phyloP scores from a whole-genome alignment of 2,888 invertebrate species.

The Heteromyza rotundicornis region DNA sequence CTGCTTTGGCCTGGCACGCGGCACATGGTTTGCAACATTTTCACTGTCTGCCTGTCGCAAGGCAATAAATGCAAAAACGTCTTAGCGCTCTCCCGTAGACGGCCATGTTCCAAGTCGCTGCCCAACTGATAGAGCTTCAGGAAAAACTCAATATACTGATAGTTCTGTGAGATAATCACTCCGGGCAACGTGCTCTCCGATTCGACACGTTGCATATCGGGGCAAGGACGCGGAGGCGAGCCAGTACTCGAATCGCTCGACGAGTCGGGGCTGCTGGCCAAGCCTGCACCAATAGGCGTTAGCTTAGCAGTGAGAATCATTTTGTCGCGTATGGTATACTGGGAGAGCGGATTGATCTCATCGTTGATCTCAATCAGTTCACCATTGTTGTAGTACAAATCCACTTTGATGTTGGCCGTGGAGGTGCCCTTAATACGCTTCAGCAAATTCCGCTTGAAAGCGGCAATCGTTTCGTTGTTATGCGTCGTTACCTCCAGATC shows the following conservation, averaged over 20 bases:
- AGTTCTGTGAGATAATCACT: slow-evolving; percentile 86
- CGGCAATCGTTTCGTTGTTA: slow-evolving; percentile 90
- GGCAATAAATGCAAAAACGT: slow-evolving; percentile 58
- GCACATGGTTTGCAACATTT: slow-evolving; percentile 59
- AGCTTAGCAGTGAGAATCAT: slow-evolving; percentile 84
- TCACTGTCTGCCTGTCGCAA: slow-evolving; percentile 63
- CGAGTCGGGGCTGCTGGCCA: slow-evolving; percentile 86
- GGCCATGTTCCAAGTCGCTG: slow-evolving; percentile 78
- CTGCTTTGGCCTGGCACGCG: slow-evolving; percentile 41
- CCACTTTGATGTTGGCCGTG: slow-evolving; percentile 81
- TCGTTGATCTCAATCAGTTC: slow-evolving; percentile 86
- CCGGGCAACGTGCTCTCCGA: slow-evolving; percentile 91
- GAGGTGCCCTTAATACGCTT: slow-evolving; percentile 65
- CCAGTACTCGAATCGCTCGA: slow-evolving; percentile 94
- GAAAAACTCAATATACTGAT: slow-evolving; percentile 79
- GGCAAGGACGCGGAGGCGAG: slow-evolving; percentile 84
- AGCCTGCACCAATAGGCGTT: slow-evolving; percentile 73
- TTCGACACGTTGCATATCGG: slow-evolving; percentile 77
- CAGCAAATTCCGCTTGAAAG: slow-evolving; percentile 80
- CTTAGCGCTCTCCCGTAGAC: slow-evolving; percentile 76
- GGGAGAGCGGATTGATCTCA: slow-evolving; percentile 85
- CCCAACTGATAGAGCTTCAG: slow-evolving; percentile 89
- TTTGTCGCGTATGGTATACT: slow-evolving; percentile 75
- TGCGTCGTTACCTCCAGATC: slow-evolving; percentile 93
- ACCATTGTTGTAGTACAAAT: slow-evolving; percentile 83